Evolutionary conservation across 2,888 invertebrate species (phyloP), one percentile per base, ranked within the genome.

Genomic region (Orthosia cruda): DNA sequence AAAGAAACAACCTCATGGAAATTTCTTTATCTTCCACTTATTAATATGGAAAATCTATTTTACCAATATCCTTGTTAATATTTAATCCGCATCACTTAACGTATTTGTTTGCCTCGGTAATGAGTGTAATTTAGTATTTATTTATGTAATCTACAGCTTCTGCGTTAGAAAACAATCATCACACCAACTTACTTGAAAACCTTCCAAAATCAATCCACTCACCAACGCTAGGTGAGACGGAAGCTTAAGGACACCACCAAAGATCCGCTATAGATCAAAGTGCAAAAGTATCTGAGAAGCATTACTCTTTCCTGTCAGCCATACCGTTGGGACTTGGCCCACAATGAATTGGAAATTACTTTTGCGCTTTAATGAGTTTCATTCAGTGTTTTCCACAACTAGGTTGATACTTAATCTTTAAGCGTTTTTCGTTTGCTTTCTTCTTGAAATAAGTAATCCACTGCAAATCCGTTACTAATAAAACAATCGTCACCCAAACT

Each of bases 201-300:
- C n/a, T 61, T 32, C 7, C 32, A 32, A 62, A 70, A 47, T 68
- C 80, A 71, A 79, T 79, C 71, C 66, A 69, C 72, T 80, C 64
- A 50, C 47, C 64, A 64, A 45, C 23, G 23, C 54, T 40, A 72
- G 77, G 66, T 74, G 50, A 57, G 49, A 16, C 54, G 54, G 71
- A 78, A 85, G 70, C 62, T 18, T 58, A 77, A 64, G 72, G 67
- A 80, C 55, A 76, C 58, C 65, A 20, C 58, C 82, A 70, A 85
- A 91, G 89, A 87, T 85, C 87, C 74, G 85, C 90, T 79, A 92
- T 93, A 93, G 90, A 94, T 94, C 94, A 95, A 93, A 93, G 93
- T 90, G 91, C 90, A 91, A 93, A 95, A 93, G 92, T 94, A 93
- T 93, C 90, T 89, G 77, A 86, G 80, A 83, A 84, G 85, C 91